A percentile compares a stretch with the other conserved stretches of the same genome.
These are phyloP conservation scores for Cheilosia soror DNA, from an alignment of 2,888 invertebrate genomes.

Conservation along the genomic window DNA sequence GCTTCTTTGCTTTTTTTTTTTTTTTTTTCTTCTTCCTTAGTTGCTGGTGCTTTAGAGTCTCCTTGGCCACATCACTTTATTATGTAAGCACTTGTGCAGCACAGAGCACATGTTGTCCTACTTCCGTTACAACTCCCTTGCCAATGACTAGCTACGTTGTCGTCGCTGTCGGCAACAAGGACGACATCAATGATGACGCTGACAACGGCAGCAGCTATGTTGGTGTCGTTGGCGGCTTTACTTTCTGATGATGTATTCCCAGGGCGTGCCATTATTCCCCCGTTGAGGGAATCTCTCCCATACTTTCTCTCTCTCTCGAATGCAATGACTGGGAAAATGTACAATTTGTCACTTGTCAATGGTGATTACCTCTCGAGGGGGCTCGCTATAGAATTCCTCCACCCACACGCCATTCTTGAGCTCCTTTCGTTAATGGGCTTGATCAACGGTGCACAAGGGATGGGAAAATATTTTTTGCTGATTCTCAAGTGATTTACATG, in stretches of 20 bases:
- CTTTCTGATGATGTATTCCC: conserved; percentile 46
- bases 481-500: conserved; percentile 62
- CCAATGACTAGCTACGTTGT: conserved; percentile 49
- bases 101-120: conserved; percentile 64
- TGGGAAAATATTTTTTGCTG: conserved; percentile 62
- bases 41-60: conserved; percentile 10
- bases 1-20: conserved; percentile 5
- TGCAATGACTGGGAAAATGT: conserved; percentile 70
- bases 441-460: background rate
- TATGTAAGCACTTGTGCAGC: conserved; percentile 68
- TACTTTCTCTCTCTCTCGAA: conserved; percentile 21
- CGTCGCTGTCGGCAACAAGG: background rate
- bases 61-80: conserved; percentile 59
- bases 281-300: background rate
- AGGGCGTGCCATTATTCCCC: conserved; percentile 19
- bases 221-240: conserved; percentile 59
- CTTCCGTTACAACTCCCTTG: conserved; percentile 68
- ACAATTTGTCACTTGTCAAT: conserved; percentile 73
- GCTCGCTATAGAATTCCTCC: conserved; percentile 10
- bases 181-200: conserved; percentile 2
- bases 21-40: background rate
- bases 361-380: conserved; percentile 69
- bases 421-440: conserved; percentile 7
- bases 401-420: background rate
- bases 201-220: conserved; percentile 11